phyloP scores from a whole-genome alignment of 2,888 invertebrate genomes.

The Lutraria lutraria region DNA sequence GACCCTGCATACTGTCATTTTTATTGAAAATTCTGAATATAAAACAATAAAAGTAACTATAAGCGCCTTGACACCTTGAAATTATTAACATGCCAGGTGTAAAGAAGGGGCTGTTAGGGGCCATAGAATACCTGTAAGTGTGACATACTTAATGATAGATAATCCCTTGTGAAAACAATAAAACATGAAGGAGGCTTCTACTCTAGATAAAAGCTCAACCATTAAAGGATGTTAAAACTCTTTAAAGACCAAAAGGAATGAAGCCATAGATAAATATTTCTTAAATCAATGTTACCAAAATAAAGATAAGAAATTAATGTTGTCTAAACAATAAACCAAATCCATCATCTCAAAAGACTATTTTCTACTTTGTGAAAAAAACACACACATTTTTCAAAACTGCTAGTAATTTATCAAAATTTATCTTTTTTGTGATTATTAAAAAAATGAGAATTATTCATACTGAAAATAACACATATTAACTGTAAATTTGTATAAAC shows the following conservation, averaged over 20 bases:
- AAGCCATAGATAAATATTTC: neutral
- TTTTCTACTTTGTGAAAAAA: neutral
- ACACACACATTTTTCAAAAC: neutral
- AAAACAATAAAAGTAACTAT: conserved; percentile 10
- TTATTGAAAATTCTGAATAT: neutral
- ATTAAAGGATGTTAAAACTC: neutral
- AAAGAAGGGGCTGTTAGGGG: neutral
- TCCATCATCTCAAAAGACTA: neutral
- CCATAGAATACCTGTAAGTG: neutral
- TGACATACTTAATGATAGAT: neutral
- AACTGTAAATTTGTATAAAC: neutral
- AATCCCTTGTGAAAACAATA: neutral
- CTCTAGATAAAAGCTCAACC: conserved; percentile 1
- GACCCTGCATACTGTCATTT: neutral
- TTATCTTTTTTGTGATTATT: neutral
- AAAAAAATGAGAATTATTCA: neutral
- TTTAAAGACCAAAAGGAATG: neutral
- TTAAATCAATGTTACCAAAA: neutral
- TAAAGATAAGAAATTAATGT: no score
- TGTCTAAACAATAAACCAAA: neutral
- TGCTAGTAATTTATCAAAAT: conserved; percentile 1
- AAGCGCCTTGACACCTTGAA: neutral
- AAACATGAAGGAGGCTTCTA: neutral
- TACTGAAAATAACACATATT: neutral
- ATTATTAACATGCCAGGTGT: conserved; percentile 14